Percentiles rank a stretch among this genome's conserved stretches.
Evolutionary conservation across 2,888 invertebrate species (phyloP).

Genomic region (Mayetiola destructor): DNA sequence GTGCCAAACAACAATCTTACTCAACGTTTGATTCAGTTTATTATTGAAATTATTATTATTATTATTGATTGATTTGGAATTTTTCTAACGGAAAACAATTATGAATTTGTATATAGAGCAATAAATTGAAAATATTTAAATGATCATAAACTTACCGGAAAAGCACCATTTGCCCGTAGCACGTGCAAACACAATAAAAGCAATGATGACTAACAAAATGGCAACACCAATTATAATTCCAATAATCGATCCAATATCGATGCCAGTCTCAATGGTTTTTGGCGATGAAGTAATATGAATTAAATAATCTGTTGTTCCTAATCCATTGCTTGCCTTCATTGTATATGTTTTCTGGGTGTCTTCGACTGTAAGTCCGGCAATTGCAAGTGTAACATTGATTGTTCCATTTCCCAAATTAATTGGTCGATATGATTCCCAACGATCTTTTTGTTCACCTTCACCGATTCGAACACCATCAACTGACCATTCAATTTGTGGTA

Average conservation of each 20-base stretch:
- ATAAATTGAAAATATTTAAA: background rate
- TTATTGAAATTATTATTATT: no score
- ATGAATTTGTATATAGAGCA: no score
- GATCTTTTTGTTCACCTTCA: slow-evolving; percentile 36
- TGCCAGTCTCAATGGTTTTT: slow-evolving; percentile 48
- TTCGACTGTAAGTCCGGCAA: slow-evolving; percentile 53
- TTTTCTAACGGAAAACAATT: no score
- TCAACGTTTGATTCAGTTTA: no score
- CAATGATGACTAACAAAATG: slow-evolving; percentile 50
- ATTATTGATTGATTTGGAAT: no score
- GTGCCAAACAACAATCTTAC: no score
- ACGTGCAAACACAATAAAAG: slow-evolving; percentile 54
- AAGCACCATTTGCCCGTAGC: slow-evolving; percentile 77
- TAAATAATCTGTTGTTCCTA: slow-evolving; percentile 47
- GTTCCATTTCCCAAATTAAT: slow-evolving; percentile 40
- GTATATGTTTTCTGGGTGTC: slow-evolving; percentile 60
- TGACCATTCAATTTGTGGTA: slow-evolving; percentile 53
- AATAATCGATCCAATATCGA: slow-evolving; percentile 62
- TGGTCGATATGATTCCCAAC: slow-evolving; percentile 30
- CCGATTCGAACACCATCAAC: slow-evolving; percentile 41
- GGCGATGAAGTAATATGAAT: slow-evolving; percentile 55
- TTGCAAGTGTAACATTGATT: slow-evolving; percentile 52
- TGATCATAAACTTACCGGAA: slow-evolving; percentile 50
- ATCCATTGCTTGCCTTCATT: slow-evolving; percentile 51
- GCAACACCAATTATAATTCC: slow-evolving; percentile 57